phyloP scores from a whole-genome alignment of 2,797 vertebrate genomes.

The Pteropus rufus region DNA sequence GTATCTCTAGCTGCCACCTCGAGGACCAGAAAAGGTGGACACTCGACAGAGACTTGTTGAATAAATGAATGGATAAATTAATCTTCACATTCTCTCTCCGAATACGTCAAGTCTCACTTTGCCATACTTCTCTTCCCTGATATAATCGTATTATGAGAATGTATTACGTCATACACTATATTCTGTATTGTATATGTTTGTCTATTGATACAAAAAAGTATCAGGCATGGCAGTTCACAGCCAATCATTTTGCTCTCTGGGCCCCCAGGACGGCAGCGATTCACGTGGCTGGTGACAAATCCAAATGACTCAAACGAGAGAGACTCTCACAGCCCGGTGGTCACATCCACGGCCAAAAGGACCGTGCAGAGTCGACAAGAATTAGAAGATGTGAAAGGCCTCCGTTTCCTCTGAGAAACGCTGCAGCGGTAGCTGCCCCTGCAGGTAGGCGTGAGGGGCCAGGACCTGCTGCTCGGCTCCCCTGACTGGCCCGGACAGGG shows the following conservation, averaged over 20 bases:
- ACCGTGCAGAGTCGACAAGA: accelerated
- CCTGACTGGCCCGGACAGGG: not conserved
- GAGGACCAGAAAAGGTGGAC: not conserved
- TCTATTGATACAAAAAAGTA: no score
- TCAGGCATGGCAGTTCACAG: accelerated
- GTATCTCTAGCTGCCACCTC: not conserved
- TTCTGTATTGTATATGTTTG: not conserved
- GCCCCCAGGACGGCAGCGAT: accelerated
- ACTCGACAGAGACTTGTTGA: not conserved
- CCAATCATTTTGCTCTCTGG: accelerated
- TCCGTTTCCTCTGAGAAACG: accelerated
- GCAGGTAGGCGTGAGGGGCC: accelerated
- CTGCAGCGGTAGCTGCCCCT: accelerated
- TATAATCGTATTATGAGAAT: not conserved
- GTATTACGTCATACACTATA: not conserved
- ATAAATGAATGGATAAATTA: not conserved
- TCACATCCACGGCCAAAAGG: not conserved
- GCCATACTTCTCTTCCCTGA: not conserved
- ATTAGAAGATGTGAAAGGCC: not conserved
- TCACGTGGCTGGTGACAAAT: accelerated
- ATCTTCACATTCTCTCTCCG: not conserved
- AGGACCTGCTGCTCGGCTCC: no score
- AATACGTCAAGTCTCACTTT: not conserved
- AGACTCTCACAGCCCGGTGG: accelerated
- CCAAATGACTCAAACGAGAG: accelerated